Percentiles rank a stretch among this genome's conserved stretches.
Evolutionary conservation across 2,888 invertebrate genomes (phyloP).

Genomic region (Biston betularia): DNA sequence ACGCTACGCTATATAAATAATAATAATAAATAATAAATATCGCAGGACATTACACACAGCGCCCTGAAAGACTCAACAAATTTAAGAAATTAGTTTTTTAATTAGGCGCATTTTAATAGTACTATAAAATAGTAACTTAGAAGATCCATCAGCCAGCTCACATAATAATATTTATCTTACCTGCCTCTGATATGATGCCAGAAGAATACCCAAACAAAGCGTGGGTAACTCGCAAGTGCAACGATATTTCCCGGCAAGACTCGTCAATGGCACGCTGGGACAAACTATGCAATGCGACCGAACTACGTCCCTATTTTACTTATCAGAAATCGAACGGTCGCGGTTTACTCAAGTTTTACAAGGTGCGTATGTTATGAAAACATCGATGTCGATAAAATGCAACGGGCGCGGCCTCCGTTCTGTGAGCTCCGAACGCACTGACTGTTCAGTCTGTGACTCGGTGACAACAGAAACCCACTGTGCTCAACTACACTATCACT

Average conservation of each 20-base stretch:
- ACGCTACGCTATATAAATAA: too few species aligned
- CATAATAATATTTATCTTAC: constrained; percentile 3
- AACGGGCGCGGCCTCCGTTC: constrained; percentile 14
- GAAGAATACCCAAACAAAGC: background rate
- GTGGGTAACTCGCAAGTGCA: constrained; percentile 6
- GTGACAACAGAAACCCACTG: constrained; percentile 13
- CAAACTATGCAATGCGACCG: background rate
- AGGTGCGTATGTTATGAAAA: constrained; percentile 15
- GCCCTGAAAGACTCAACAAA: too few species aligned
- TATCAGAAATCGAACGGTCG: background rate
- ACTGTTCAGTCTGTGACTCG: background rate
- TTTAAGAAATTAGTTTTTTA: too few species aligned
- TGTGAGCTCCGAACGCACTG: constrained; percentile 26
- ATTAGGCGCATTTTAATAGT: background rate
- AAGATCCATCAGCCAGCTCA: background rate
- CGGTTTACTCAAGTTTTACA: constrained; percentile 13
- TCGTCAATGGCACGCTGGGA: constrained; percentile 1
- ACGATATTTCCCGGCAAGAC: background rate
- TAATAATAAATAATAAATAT: too few species aligned
- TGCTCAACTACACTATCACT: background rate
- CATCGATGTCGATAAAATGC: constrained; percentile 9
- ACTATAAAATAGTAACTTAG: background rate
- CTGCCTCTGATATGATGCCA: constrained; percentile 3
- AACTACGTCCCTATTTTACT: background rate
- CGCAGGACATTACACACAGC: too few species aligned